These are phyloP conservation scores for Cebidichthys violaceus DNA, from an alignment of 2,113 vertebrate genomes.

Conservation along the genomic window DNA sequence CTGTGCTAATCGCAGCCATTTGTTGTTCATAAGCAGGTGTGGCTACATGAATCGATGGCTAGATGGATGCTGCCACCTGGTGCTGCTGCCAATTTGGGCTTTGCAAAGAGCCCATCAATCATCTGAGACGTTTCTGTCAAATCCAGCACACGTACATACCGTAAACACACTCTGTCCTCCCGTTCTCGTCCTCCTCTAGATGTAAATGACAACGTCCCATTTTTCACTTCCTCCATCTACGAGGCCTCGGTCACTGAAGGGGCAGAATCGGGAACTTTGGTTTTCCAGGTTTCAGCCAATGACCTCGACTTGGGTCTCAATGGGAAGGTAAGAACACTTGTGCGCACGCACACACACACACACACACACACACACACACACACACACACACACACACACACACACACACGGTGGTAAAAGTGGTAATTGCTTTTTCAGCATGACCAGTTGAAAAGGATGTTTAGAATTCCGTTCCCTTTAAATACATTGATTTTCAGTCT, in stretches of 20 bases:
- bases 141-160: neutral
- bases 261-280: slow-evolving; percentile 84
- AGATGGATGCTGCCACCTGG: neutral
- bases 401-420: neutral
- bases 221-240: slow-evolving; percentile 93
- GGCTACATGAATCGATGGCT: neutral
- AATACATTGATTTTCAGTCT: neutral
- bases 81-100: neutral
- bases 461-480: neutral
- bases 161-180: neutral
- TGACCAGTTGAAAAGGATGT: neutral
- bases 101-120: neutral
- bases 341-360: neutral
- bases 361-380: neutral
- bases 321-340: slow-evolving; percentile 83
- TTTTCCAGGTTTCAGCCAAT: slow-evolving; percentile 89
- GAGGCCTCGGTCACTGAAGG: slow-evolving; percentile 90
- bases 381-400: neutral
- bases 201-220: slow-evolving; percentile 94
- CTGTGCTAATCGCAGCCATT: neutral
- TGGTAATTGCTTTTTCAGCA: neutral
- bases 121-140: neutral
- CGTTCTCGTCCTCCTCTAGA: slow-evolving; percentile 77
- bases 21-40: neutral
- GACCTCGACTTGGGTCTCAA: slow-evolving; percentile 90